phyloP scores from a whole-genome alignment of 2,888 invertebrate genomes.

The Lasioglossum villosulum region DNA sequence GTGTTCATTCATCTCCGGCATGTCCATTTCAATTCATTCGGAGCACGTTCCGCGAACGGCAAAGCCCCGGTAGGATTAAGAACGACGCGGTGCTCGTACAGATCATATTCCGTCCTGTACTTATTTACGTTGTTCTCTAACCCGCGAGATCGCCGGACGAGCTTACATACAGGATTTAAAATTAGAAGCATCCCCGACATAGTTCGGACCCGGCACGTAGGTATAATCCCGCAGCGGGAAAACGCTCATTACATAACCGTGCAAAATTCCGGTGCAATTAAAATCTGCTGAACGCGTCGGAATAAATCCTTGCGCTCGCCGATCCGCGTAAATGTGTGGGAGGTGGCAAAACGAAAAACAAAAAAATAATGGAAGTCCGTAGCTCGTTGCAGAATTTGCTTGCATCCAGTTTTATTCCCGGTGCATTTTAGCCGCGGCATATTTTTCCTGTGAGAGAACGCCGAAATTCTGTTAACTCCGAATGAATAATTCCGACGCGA shows the following conservation, averaged over 20 bases:
- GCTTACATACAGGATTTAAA: constrained; percentile 52
- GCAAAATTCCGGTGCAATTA: constrained; percentile 29
- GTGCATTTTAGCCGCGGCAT: neutral
- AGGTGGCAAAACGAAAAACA: neutral
- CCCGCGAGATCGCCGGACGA: neutral
- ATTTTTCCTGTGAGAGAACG: neutral
- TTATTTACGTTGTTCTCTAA: constrained; percentile 33
- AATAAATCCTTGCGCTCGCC: neutral
- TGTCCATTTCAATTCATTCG: neutral
- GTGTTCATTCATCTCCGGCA: neutral
- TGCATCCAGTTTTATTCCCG: neutral
- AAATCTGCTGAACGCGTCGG: neutral
- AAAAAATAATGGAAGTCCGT: neutral
- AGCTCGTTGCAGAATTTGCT: neutral
- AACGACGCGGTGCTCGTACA: neutral
- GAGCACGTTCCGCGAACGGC: neutral
- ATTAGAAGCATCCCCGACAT: constrained; percentile 67
- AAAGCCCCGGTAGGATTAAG: neutral
- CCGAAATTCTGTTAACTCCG: neutral
- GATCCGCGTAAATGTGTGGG: neutral
- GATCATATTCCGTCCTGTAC: constrained; percentile 12
- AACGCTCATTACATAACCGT: constrained; percentile 54
- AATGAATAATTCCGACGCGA: neutral
- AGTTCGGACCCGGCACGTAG: constrained; percentile 38
- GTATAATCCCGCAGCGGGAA: constrained; percentile 13